These are phyloP conservation scores for Patiria pectinifera DNA, from an alignment of 53 echinoderm and acorn worm genomes.

Conservation along the genomic window DNA sequence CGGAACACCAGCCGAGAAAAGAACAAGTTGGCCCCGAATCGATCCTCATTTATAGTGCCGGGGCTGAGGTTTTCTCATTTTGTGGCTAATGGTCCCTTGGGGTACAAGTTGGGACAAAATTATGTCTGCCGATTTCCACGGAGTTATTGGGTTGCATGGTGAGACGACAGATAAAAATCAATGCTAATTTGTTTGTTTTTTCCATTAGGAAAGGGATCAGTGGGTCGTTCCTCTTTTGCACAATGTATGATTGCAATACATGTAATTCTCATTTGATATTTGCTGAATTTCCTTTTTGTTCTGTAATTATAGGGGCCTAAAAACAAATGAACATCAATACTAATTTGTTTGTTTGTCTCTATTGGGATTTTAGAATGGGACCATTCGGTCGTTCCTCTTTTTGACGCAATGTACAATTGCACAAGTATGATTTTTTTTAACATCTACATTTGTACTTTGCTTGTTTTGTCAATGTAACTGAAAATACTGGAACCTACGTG, in stretches of 20 bases:
- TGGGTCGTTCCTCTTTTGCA: background rate
- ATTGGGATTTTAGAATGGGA: too few species aligned
- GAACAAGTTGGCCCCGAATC: slow-evolving; percentile 17
- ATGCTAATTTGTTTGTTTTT: slow-evolving; percentile 28
- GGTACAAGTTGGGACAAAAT: background rate
- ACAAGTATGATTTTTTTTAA: too few species aligned
- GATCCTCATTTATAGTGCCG: background rate
- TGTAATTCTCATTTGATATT: too few species aligned
- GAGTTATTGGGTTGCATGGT: background rate
- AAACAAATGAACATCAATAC: too few species aligned
- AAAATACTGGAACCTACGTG: too few species aligned
- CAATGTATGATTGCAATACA: background rate
- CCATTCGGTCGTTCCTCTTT: too few species aligned
- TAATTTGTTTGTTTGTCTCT: too few species aligned
- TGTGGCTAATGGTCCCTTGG: slow-evolving; percentile 22
- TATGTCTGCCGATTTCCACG: background rate
- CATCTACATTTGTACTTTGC: too few species aligned
- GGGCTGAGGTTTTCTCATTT: background rate
- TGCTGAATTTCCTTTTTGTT: too few species aligned
- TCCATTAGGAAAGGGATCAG: slow-evolving; percentile 20
- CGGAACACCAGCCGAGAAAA: slow-evolving; percentile 16
- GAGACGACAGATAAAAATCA: slow-evolving; percentile 18
- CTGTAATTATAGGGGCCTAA: too few species aligned
- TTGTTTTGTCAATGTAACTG: too few species aligned
- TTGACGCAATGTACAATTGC: too few species aligned